Evolutionary conservation across 2,888 invertebrate species (phyloP).

Genomic region (Drosophila subsilvestris): DNA sequence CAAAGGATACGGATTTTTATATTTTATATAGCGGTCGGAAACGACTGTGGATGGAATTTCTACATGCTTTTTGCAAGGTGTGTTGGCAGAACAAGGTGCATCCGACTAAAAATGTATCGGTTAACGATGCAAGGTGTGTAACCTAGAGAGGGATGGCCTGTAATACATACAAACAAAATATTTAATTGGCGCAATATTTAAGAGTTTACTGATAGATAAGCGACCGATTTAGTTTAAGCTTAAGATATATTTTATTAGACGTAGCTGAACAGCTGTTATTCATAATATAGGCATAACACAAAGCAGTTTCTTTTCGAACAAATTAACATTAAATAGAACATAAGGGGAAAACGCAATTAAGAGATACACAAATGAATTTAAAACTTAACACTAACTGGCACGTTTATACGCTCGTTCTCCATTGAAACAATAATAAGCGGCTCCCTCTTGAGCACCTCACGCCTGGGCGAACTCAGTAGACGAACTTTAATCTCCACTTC

Average conservation of each 20-base stretch:
- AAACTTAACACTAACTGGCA: conserved; percentile 76
- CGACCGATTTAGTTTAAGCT: no score
- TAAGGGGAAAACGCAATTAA: conserved; percentile 4
- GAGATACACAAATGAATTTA: conserved; percentile 31
- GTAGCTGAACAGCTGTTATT: not conserved
- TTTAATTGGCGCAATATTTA: not conserved
- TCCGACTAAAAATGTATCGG: not conserved
- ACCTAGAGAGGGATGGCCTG: not conserved
- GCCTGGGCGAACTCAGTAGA: conserved; percentile 33
- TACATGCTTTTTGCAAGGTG: conserved; percentile 11
- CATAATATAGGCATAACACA: not conserved
- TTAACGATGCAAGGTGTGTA: not conserved
- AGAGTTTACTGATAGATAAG: not conserved
- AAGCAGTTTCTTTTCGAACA: conserved; percentile 1
- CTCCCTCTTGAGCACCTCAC: conserved; percentile 42
- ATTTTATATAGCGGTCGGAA: no score
- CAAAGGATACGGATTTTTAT: no score
- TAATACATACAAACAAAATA: not conserved
- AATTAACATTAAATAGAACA: conserved; percentile 13
- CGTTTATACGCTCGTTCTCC: conserved; percentile 81
- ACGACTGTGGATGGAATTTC: not conserved
- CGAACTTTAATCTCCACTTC: conserved; percentile 65
- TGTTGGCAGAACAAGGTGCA: not conserved
- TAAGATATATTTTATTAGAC: not conserved
- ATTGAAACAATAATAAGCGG: conserved; percentile 76